Percentiles rank a stretch among this genome's conserved stretches.
These are phyloP conservation scores for Equus quagga DNA, from an alignment of 2,113 vertebrate genomes.

Conservation along the genomic window DNA sequence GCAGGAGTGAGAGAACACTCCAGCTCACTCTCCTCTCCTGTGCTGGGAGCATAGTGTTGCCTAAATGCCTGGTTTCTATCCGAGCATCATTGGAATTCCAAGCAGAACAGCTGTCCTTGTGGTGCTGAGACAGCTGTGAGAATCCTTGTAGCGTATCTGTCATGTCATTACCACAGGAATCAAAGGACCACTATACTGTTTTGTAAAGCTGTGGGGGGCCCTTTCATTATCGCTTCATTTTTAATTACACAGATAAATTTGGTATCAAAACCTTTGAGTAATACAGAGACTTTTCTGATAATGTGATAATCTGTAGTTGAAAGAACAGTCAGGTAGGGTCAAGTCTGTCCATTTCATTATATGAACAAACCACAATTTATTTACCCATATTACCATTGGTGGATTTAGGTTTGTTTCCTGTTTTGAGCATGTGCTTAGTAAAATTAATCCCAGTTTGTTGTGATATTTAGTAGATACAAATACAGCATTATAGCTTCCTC, in stretches of 20 bases:
- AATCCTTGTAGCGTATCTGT: background rate
- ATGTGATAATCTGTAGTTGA: background rate
- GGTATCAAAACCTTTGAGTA: background rate
- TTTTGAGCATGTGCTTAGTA: background rate
- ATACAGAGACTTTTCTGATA: background rate
- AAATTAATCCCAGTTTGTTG: background rate
- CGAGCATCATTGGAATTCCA: background rate
- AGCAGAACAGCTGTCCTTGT: background rate
- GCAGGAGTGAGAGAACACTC: background rate
- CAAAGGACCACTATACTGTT: background rate
- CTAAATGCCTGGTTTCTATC: background rate
- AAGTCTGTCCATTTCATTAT: background rate
- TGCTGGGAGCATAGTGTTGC: fast-evolving
- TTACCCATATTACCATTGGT: background rate
- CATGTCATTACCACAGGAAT: background rate
- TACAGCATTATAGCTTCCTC: background rate
- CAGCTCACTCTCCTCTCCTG: background rate
- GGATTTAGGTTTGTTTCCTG: background rate
- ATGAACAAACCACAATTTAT: background rate
- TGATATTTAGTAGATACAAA: background rate
- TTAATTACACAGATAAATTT: conserved; percentile 1
- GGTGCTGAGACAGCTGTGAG: background rate
- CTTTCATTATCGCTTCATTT: conserved; percentile 45
- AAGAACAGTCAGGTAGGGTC: background rate
- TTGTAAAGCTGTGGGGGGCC: background rate